Base-by-base conservation (phyloP, 2,888 invertebrate species). In the Melanotus villosus region DNA sequence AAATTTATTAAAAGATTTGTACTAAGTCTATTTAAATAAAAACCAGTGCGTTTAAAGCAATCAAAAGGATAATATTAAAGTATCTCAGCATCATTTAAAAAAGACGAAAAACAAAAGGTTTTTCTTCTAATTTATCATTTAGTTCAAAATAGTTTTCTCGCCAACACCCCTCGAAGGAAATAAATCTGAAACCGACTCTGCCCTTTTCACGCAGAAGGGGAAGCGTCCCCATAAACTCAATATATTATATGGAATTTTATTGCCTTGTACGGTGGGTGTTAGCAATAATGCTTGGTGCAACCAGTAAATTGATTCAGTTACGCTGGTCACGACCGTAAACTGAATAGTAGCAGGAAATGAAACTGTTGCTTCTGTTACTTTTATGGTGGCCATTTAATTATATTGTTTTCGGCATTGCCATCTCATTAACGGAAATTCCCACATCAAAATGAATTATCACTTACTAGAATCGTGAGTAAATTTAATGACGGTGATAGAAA, bases 191-290 rank as follows among this genome's bases (percentile, higher is more conserved):
- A 57, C 57, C 70, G 43, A 26, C 63, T 54, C 62, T 66, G 57
- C 26, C 12, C 45, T 68, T 69, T 69, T 62, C 10, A 57, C 41
- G 36, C 34, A 34, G 21, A 59, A 60, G 69, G 70, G 70, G 66
- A 58, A 60, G 34, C 23, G 58, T 62, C 75, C 74, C 73, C 65
- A 59, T 69, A 74, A 83, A 84, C 82, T 81, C 83, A 81, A 84
- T 83, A 83, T 83, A 84, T 84, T 84, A 84, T 81, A 82, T 81
- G 80, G 81, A 83, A 81, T 84, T 84, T 84, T 84, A 84, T 84
- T 84, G 83, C 81, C 82, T 83, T 84, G 84, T 84, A 82, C 78
- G 64, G 75, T 76, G 78, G 80, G 80, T 80, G 81, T 82, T 80
- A 79, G 79, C 76, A 75, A 80, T 82, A 81, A 82, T 81, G 80